Conservation (phyloP, 2,797 vertebrate genomes). For the Arvicola amphibius region DNA sequence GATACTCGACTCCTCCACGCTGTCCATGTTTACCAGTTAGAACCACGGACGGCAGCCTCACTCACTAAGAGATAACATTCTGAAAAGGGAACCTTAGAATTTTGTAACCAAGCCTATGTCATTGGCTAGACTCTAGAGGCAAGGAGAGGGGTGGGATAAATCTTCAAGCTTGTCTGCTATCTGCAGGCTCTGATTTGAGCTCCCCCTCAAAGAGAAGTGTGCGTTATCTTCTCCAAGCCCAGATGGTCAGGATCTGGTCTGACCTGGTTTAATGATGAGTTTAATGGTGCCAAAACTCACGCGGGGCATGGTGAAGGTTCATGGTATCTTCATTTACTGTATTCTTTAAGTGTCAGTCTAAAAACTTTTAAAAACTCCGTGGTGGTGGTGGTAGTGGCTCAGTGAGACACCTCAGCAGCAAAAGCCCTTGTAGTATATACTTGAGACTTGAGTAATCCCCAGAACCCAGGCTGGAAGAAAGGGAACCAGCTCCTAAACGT, state of each 20-base stretch:
- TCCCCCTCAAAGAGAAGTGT: slow-evolving; percentile 28
- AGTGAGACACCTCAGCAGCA: not conserved
- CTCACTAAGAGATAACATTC: slow-evolving; percentile 72
- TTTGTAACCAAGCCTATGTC: slow-evolving; percentile 23
- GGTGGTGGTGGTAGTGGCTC: too few relatives aligned
- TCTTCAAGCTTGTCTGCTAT: slow-evolving; percentile 39
- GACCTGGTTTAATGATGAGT: too few relatives aligned
- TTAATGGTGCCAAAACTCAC: not conserved
- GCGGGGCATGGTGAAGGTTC: not conserved
- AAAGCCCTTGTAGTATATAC: not conserved
- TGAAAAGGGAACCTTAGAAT: slow-evolving; percentile 41
- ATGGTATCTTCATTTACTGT: not conserved
- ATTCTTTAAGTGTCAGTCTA: slow-evolving; percentile 16
- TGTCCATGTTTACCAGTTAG: slow-evolving; percentile 67
- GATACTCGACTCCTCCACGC: slow-evolving; percentile 47
- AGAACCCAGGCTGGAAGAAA: not conserved
- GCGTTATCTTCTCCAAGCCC: not conserved
- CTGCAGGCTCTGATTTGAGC: slow-evolving; percentile 29
- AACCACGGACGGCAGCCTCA: slow-evolving; percentile 66
- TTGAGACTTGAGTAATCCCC: not conserved
- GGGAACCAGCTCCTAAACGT: not conserved
- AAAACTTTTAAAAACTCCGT: not conserved
- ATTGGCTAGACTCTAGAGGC: slow-evolving; percentile 26
- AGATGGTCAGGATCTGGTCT: not conserved
- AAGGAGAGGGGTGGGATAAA: not conserved